These are phyloP conservation scores for Trilocha varians DNA, from an alignment of 2,888 invertebrate genomes.

Conservation along the genomic window DNA sequence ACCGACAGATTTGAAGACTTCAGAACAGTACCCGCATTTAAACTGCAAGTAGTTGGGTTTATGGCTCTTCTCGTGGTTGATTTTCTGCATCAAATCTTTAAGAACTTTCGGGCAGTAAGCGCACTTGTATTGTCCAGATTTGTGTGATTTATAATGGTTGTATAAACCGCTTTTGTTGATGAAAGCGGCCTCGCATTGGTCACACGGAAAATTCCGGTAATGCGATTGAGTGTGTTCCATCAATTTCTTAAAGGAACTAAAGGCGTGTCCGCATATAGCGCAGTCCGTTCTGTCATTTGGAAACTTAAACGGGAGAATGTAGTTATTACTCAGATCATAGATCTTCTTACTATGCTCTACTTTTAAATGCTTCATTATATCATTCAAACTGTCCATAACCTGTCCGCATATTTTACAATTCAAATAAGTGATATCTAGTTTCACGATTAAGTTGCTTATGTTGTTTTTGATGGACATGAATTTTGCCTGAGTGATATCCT, in stretches of 20 bases:
- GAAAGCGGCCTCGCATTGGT: constrained; percentile 40
- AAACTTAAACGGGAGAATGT: constrained; percentile 34
- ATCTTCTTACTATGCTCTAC: constrained; percentile 22
- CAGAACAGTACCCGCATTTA: constrained; percentile 35
- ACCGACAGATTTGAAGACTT: constrained; percentile 34
- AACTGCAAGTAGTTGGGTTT: constrained; percentile 25
- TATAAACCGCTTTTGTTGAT: constrained; percentile 9
- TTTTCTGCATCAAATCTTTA: constrained; percentile 17
- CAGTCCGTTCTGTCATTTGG: constrained; percentile 23
- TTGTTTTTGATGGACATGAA: constrained; percentile 36
- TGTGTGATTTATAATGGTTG: constrained; percentile 11
- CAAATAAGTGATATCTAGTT: constrained; percentile 33
- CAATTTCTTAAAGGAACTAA: constrained; percentile 11
- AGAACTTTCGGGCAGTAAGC: constrained; percentile 16
- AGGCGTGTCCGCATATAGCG: constrained; percentile 23
- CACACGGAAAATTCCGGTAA: constrained; percentile 45
- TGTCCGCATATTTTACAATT: constrained; percentile 26
- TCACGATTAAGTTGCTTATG: constrained; percentile 22
- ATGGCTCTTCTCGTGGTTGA: constrained; percentile 25
- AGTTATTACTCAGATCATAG: constrained; percentile 27
- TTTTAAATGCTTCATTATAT: constrained; percentile 23
- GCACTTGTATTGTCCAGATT: constrained; percentile 17
- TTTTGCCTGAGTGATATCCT: constrained; percentile 22
- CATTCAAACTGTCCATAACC: constrained; percentile 20
- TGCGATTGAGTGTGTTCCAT: constrained; percentile 54